Evolutionary conservation across 92 coral and sea anemone genomes (phyloP).

Genomic region (Palythoa grandis): DNA sequence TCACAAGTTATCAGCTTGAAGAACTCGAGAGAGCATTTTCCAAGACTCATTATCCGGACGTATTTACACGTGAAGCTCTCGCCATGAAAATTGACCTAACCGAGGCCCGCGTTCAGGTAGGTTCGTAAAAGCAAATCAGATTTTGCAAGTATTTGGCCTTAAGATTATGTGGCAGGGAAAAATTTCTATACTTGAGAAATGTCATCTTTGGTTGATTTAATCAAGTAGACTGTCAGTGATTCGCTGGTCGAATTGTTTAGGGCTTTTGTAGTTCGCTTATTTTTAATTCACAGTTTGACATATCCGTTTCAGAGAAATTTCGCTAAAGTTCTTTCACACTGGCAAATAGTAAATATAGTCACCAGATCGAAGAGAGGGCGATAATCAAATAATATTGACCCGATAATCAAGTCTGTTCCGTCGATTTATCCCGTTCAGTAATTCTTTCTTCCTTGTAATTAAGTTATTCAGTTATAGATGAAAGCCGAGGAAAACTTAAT

Average conservation of each 20-base stretch:
- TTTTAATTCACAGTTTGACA: not conserved
- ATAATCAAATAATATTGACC: conserved; percentile 42
- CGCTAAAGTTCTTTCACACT: not conserved
- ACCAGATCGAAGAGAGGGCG: conserved; percentile 24
- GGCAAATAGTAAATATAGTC: conserved; percentile 2
- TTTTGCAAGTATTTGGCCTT: not conserved
- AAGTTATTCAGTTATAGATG: conserved; percentile 78
- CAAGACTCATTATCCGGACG: conserved; percentile 98
- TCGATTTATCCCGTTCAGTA: conserved; percentile 40
- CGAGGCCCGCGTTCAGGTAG: conserved; percentile 98
- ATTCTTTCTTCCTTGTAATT: conserved; percentile 70
- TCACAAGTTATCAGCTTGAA: conserved; percentile 96
- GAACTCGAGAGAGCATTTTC: conserved; percentile 97
- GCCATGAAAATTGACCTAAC: conserved; percentile 98
- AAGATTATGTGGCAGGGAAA: conserved; percentile 1
- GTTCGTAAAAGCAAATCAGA: not conserved
- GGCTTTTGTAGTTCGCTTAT: not conserved
- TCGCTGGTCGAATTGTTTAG: conserved; percentile 6
- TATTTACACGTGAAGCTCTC: conserved; percentile 93
- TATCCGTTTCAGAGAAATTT: not conserved
- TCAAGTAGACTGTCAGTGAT: not conserved
- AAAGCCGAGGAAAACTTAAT: conserved; percentile 53
- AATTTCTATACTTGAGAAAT: not conserved
- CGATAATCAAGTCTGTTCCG: conserved; percentile 42
- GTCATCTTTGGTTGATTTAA: conserved; percentile 5